phyloP scores from a whole-genome alignment of 2,888 invertebrate species.

The Synanthedon tipuliformis region DNA sequence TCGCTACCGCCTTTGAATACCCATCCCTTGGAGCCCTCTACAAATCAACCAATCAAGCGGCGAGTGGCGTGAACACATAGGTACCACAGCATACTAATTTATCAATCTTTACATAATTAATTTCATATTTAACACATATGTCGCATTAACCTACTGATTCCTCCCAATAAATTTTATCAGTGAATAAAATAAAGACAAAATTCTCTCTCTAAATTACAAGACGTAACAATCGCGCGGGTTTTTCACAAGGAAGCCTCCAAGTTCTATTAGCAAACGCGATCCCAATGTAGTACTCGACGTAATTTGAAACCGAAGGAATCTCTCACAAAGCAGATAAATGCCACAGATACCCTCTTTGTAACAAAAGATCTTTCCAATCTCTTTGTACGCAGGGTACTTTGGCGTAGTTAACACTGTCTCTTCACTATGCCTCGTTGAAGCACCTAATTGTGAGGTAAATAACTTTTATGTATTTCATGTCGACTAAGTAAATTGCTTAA shows the following conservation, averaged over 20 bases:
- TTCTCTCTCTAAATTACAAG: no score
- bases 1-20: no score
- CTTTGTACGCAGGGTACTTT: conserved; percentile 19
- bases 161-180: no score
- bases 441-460: not conserved
- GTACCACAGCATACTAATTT: no score
- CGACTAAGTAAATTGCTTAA: not conserved
- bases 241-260: not conserved
- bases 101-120: no score
- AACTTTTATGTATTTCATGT: not conserved
- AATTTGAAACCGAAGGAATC: conserved; percentile 22
- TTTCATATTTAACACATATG: no score
- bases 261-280: not conserved
- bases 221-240: no score
- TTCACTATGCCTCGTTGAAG: not conserved
- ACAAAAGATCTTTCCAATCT: conserved; percentile 24
- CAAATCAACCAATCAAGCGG: no score
- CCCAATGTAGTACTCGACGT: conserved; percentile 5
- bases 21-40: no score
- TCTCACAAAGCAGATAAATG: conserved; percentile 34
- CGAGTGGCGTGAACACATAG: no score
- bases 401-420: conserved; percentile 4
- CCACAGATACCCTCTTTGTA: conserved; percentile 30
- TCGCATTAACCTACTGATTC: no score
- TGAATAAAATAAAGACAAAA: no score